Percentiles rank a stretch among this genome's conserved stretches.
phyloP scores from a whole-genome alignment of 2,888 invertebrate species.

The Spilarctia lutea region DNA sequence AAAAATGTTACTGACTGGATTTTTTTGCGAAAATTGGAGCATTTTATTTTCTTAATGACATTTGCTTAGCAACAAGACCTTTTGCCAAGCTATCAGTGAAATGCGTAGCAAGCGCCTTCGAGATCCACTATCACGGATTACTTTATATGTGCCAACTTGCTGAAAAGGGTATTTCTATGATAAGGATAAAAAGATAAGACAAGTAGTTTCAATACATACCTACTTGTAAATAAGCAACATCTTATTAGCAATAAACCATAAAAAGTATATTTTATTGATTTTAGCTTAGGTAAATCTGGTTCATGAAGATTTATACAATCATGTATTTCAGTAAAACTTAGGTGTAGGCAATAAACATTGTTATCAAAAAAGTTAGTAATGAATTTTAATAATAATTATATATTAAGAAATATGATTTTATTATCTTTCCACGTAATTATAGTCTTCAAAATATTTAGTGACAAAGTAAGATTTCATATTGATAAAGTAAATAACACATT shows the following conservation, averaged over 20 bases:
- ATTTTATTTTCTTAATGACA: background rate
- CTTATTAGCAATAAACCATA: slow-evolving; percentile 25
- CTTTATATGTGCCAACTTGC: background rate
- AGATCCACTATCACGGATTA: background rate
- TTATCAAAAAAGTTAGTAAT: slow-evolving; percentile 41
- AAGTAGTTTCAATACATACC: background rate
- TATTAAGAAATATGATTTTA: slow-evolving; percentile 50
- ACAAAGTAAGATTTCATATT: slow-evolving; percentile 45
- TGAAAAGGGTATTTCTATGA: background rate
- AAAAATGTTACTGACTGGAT: no score
- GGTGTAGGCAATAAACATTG: slow-evolving; percentile 23
- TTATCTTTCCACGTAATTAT: slow-evolving; percentile 42
- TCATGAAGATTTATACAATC: slow-evolving; percentile 33
- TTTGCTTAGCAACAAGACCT: background rate
- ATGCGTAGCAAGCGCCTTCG: background rate
- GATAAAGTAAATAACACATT: slow-evolving; percentile 47
- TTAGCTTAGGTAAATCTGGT: background rate
- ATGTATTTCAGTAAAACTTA: slow-evolving; percentile 17
- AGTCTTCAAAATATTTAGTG: slow-evolving; percentile 36
- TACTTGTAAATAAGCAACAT: slow-evolving; percentile 24
- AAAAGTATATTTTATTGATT: slow-evolving; percentile 31
- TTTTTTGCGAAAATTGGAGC: no score
- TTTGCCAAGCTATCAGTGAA: background rate
- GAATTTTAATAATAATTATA: slow-evolving; percentile 32
- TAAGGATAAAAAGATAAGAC: background rate